Evolutionary conservation across 2,113 vertebrate species (phyloP).

Genomic region (Excalfactoria chinensis): DNA sequence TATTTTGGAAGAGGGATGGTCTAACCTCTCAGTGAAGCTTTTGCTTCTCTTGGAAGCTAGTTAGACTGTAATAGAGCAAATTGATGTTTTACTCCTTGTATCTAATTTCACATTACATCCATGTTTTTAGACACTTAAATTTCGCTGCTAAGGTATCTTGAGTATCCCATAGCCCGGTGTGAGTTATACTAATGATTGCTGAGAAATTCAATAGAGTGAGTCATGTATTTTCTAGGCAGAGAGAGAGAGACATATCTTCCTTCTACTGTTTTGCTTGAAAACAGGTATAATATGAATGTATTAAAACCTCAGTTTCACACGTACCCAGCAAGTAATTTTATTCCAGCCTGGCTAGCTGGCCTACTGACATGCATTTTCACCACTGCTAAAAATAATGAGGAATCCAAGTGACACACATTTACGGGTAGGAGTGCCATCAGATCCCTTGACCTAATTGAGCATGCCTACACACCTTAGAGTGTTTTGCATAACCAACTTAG

Average conservation of each 20-base stretch:
- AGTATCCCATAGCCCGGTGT: background rate
- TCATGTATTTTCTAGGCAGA: background rate
- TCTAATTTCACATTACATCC: conserved; percentile 46
- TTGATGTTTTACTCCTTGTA: conserved; percentile 35
- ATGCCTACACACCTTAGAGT: conserved; percentile 74
- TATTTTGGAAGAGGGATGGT: conserved; percentile 25
- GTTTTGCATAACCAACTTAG: conserved; percentile 81
- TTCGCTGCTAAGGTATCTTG: conserved; percentile 21
- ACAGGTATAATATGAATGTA: conserved; percentile 45
- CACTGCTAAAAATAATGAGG: conserved; percentile 78
- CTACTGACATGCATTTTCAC: conserved; percentile 63
- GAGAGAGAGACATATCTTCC: background rate
- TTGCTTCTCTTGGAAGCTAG: conserved; percentile 31
- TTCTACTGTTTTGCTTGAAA: conserved; percentile 46
- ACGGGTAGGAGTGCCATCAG: conserved; percentile 66
- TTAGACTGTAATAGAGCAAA: conserved; percentile 44
- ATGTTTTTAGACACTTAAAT: conserved; percentile 44
- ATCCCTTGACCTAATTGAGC: conserved; percentile 79
- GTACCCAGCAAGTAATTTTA: conserved; percentile 64
- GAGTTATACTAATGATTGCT: conserved; percentile 12
- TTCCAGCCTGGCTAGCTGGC: conserved; percentile 63
- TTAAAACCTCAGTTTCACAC: conserved; percentile 12
- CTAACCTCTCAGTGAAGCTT: conserved; percentile 8
- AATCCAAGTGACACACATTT: conserved; percentile 67
- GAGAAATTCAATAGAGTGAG: conserved; percentile 14